These are phyloP conservation scores for Myotis lucifugus DNA, from an alignment of 2,113 vertebrate species.

Conservation along the genomic window DNA sequence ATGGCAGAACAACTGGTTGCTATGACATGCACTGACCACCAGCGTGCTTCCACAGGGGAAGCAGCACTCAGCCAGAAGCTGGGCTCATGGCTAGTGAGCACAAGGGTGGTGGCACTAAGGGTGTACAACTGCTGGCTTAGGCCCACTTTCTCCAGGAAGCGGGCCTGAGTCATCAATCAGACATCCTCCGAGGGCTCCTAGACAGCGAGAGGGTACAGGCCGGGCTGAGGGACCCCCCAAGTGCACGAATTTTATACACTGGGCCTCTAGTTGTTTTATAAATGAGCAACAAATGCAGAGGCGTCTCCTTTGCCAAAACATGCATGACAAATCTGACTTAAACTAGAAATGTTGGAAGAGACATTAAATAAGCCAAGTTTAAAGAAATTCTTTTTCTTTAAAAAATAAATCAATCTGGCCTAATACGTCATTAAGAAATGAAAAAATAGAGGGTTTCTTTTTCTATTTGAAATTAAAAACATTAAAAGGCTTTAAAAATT, in stretches of 20 bases:
- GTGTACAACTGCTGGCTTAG: no score
- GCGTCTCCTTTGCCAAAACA: not conserved
- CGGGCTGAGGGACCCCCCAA: no score
- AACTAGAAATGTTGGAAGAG: not conserved
- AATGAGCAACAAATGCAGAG: not conserved
- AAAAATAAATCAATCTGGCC: constrained; percentile 2
- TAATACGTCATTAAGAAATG: not conserved
- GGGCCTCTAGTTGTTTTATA: not conserved
- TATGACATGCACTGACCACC: no score
- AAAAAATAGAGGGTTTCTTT: not conserved
- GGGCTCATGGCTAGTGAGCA: no score
- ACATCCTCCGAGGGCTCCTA: no score
- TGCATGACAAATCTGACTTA: not conserved
- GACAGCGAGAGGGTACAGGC: no score
- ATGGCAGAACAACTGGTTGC: rapidly evolving
- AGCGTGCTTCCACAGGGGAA: no score
- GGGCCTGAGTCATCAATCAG: no score
- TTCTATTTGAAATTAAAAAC: constrained; percentile 33
- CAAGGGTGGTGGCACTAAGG: no score
- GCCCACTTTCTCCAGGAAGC: no score
- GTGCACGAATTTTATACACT: no score
- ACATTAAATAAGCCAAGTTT: not conserved
- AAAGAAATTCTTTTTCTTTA: constrained; percentile 37
- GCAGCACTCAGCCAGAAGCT: no score
- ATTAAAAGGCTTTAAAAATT: not conserved